A percentile compares a stretch with the other conserved stretches of the same genome.
These are phyloP conservation scores for Erethizon dorsatum DNA, from an alignment of 2,797 vertebrate species.

Conservation along the genomic window DNA sequence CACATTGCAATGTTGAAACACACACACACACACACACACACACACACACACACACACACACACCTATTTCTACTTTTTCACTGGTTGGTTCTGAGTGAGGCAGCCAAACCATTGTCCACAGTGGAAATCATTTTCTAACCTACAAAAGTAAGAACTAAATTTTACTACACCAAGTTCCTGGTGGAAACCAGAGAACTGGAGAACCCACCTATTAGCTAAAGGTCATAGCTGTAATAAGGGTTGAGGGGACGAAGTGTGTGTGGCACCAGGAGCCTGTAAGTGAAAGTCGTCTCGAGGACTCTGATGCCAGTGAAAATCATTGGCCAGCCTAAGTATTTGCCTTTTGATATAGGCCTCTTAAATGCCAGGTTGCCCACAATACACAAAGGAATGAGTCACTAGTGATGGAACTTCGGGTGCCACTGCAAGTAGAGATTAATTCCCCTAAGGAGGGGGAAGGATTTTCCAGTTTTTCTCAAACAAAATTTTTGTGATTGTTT, in stretches of 20 bases:
- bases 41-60: background rate
- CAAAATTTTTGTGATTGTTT: background rate
- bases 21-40: background rate
- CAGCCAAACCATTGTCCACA: background rate
- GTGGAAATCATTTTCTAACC: slow-evolving; percentile 54
- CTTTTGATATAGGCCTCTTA: slow-evolving; percentile 55
- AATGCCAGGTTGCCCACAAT: background rate
- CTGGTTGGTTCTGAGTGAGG: background rate
- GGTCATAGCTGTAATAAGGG: background rate
- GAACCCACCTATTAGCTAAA: background rate
- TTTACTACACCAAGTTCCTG: background rate
- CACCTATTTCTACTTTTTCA: background rate
- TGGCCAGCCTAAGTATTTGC: background rate
- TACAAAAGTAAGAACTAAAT: slow-evolving; percentile 11
- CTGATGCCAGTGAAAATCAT: background rate
- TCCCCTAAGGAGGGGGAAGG: background rate
- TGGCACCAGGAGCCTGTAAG: background rate
- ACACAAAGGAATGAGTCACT: slow-evolving; percentile 42
- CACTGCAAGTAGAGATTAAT: slow-evolving; percentile 50
- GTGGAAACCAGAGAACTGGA: background rate
- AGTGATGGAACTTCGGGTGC: background rate
- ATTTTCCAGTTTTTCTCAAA: background rate
- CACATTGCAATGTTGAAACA: background rate
- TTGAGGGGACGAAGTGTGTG: background rate
- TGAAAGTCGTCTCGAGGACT: slow-evolving; percentile 51